Conservation (phyloP, 2,888 invertebrate species). For the Eristalis arbustorum region DNA sequence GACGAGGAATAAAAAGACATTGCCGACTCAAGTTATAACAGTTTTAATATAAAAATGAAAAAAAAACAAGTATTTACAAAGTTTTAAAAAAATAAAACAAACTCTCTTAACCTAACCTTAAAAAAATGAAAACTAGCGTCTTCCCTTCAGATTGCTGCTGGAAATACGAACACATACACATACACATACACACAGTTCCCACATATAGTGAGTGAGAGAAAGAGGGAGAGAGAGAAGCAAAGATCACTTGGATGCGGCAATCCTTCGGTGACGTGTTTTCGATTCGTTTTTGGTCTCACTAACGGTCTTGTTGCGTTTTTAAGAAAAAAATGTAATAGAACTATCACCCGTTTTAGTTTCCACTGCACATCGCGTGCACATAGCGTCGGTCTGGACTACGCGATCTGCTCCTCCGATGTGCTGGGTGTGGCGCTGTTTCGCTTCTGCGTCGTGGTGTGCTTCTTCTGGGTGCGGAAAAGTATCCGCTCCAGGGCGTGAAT, state of each 20-base stretch:
- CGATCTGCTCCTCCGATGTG: constrained; percentile 63
- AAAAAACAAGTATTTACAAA: constrained; percentile 53
- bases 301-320: background rate
- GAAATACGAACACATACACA: background rate
- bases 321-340: background rate
- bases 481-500: constrained; percentile 86
- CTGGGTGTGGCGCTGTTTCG: constrained; percentile 32
- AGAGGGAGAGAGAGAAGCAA: constrained; percentile 15
- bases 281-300: constrained; percentile 36
- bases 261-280: constrained; percentile 12
- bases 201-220: background rate
- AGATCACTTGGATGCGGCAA: constrained; percentile 22
- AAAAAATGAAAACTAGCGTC: constrained; percentile 25
- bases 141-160: constrained; percentile 40
- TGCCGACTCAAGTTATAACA: constrained; percentile 44
- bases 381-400: constrained; percentile 23
- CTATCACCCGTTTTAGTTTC: constrained; percentile 52
- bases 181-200: background rate
- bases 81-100: constrained; percentile 42
- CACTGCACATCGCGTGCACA: background rate
- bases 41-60: constrained; percentile 56
- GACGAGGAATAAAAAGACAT: constrained; percentile 64
- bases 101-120: constrained; percentile 49
- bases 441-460: constrained; percentile 23
- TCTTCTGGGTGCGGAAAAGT: constrained; percentile 78